Evolutionary conservation across 2,797 vertebrate species (phyloP).

Genomic region (Sebastes cheni): DNA sequence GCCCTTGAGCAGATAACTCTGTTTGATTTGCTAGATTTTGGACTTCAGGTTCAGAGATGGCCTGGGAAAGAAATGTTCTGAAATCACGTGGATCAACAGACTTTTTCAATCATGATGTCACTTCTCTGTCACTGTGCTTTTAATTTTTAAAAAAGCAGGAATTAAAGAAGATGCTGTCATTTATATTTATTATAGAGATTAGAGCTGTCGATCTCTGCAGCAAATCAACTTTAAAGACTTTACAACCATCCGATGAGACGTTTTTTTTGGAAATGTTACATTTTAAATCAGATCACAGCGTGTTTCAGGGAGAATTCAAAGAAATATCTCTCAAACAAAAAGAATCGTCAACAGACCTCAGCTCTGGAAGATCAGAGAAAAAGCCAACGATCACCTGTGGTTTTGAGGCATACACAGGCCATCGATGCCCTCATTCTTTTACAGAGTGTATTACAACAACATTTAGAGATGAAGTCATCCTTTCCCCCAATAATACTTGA

Average conservation of each 20-base stretch:
- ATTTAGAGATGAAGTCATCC: constrained; percentile 62
- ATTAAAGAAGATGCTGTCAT: not conserved
- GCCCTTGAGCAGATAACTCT: constrained; percentile 79
- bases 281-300: not conserved
- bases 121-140: not conserved
- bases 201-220: not conserved
- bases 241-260: too few relatives aligned
- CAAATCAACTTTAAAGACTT: not conserved
- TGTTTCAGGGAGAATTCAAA: not conserved
- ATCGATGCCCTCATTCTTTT: constrained; percentile 66
- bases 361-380: not conserved
- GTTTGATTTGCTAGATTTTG: constrained; percentile 77
- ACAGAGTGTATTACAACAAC: constrained; percentile 59
- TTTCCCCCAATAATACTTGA: constrained; percentile 36
- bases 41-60: constrained; percentile 65
- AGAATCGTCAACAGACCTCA: not conserved
- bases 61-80: constrained; percentile 60
- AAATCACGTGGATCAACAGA: constrained; percentile 67
- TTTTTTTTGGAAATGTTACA: not conserved
- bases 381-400: constrained; percentile 10
- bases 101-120: constrained; percentile 54
- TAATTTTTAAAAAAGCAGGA: not conserved
- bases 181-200: not conserved
- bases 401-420: constrained; percentile 44
- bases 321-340: not conserved